A percentile compares a stretch with the other conserved stretches of the same genome.
Conservation (phyloP, 2,113 vertebrate species). For the Seriola aureovittata region DNA sequence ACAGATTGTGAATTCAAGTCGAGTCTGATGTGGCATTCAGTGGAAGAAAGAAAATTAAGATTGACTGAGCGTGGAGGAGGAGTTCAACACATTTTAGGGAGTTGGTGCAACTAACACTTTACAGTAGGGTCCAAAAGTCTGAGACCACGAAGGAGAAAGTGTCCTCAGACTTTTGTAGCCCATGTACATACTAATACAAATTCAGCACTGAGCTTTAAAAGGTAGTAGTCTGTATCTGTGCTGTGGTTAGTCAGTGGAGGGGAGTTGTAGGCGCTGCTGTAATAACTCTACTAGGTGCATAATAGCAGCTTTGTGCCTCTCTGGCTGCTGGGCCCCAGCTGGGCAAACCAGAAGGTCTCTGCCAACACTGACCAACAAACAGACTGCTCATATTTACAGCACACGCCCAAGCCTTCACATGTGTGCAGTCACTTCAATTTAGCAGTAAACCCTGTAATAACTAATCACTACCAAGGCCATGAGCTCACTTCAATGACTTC, state of each 20-base stretch:
- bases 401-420: constrained; percentile 42
- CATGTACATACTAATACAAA: not conserved
- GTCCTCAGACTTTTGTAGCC: too few species aligned
- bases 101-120: not conserved
- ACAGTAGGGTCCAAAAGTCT: too few species aligned
- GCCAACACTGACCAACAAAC: constrained; percentile 71
- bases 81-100: not conserved
- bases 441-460: not conserved
- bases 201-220: not conserved
- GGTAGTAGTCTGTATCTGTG: constrained; percentile 12
- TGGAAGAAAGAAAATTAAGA: not conserved
- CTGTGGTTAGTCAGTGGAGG: constrained; percentile 32
- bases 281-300: constrained; percentile 75
- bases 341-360: constrained; percentile 72
- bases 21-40: not conserved
- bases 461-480: not conserved
- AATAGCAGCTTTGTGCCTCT: constrained; percentile 83
- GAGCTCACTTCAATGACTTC: not conserved
- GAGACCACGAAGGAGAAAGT: too few species aligned
- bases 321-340: constrained; percentile 72
- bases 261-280: constrained; percentile 46
- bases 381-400: constrained; percentile 55
- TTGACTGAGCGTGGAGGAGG: not conserved
- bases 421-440: constrained; percentile 22
- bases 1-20: not conserved